phyloP scores from a whole-genome alignment of 2,888 invertebrate genomes.

The Lasioglossum malachurum region DNA sequence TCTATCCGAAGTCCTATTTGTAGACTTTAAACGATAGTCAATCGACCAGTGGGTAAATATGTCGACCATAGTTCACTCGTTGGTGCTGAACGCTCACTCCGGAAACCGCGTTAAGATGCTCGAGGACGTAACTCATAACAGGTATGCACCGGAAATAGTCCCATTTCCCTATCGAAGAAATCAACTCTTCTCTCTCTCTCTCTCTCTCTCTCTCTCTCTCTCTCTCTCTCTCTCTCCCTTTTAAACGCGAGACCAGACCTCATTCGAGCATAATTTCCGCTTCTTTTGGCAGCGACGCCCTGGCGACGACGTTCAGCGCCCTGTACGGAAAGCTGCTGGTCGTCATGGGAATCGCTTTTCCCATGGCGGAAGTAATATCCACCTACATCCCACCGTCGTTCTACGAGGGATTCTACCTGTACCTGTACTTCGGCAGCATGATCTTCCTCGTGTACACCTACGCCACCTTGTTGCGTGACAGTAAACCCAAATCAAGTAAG shows the following conservation, averaged over 20 bases:
- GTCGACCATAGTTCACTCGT: neutral
- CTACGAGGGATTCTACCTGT: slow-evolving; percentile 96
- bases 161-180: slow-evolving; percentile 48
- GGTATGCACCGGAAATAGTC: slow-evolving; percentile 35
- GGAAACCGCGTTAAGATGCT: neutral
- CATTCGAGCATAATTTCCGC: slow-evolving; percentile 67
- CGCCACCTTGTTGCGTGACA: slow-evolving; percentile 89
- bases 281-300: slow-evolving; percentile 89
- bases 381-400: slow-evolving; percentile 97
- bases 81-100: neutral
- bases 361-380: slow-evolving; percentile 98
- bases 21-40: neutral
- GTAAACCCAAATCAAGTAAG: slow-evolving; percentile 86
- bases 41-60: neutral
- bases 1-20: neutral
- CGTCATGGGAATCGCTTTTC: slow-evolving; percentile 97
- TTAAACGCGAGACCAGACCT: neutral
- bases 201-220: neutral
- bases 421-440: slow-evolving; percentile 95
- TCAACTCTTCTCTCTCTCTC: slow-evolving; percentile 11
- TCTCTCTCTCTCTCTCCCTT: neutral
- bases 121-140: neutral
- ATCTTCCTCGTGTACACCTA: slow-evolving; percentile 94
- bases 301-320: slow-evolving; percentile 95
- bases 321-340: slow-evolving; percentile 97